Evolutionary conservation across 2,888 invertebrate genomes (phyloP).

Genomic region (Diplazon laetatorius): DNA sequence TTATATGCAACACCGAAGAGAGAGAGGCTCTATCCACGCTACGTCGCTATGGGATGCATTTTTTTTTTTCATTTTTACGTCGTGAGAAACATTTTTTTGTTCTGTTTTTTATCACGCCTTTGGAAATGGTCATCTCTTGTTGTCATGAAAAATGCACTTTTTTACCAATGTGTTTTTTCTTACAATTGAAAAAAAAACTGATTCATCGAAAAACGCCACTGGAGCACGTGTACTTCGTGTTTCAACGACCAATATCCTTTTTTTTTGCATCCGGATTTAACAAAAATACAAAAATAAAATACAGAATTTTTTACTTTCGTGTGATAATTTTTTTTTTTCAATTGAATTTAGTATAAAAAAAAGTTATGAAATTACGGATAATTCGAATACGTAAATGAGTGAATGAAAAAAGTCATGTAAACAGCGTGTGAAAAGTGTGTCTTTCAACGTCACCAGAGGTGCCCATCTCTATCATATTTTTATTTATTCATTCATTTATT

Average conservation of each 20-base stretch:
- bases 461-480: slow-evolving; percentile 5
- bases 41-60: slow-evolving; percentile 45
- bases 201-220: no score
- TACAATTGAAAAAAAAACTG: no score
- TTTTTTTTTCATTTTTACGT: slow-evolving; percentile 36
- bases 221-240: no score
- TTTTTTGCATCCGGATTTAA: no score
- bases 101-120: slow-evolving; percentile 29
- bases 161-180: no score
- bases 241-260: no score
- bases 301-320: no score
- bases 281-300: no score
- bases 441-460: not conserved
- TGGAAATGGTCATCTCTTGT: slow-evolving; percentile 37
- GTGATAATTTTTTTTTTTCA: not conserved
- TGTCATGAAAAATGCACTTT: slow-evolving; percentile 12
- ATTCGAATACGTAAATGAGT: not conserved
- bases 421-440: not conserved
- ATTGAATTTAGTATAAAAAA: not conserved
- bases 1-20: slow-evolving; percentile 65
- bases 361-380: not conserved
- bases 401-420: not conserved
- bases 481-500: slow-evolving; percentile 24
- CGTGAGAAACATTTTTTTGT: slow-evolving; percentile 48
- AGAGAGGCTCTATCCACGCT: slow-evolving; percentile 59